Base-by-base conservation (phyloP, 2,113 vertebrate species). In the Rhabdomys dilectus region DNA sequence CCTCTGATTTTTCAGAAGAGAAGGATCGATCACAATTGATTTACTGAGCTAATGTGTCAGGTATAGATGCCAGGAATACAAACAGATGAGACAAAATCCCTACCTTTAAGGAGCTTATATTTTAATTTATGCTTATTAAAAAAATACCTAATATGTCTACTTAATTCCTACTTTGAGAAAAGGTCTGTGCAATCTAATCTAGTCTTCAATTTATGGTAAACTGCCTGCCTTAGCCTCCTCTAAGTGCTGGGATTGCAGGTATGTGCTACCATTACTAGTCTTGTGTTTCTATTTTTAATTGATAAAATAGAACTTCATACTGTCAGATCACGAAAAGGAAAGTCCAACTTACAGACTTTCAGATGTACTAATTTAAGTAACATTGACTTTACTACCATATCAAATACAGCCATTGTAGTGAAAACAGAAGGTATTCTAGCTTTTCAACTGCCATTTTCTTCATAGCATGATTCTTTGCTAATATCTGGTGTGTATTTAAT, bases 291-390 rank as follows among this genome's bases (percentile, higher is more conserved):
- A 11, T 87, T 96, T 96, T 97, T 96, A 76, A 93, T 12, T 94
- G 39, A 89, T 77, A 66, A 24, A 86, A 93, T 7, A 91, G 80
- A 96, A 72, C 7, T 56, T 95, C 48, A 81, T 77, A 93, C 21
- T 88, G 36, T 97, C 62, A 87, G 36, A 51, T 95, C 73, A 84
- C 39, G 48, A 78, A 89, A 97, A 95, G 96, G 26, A 91, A 96
- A 96, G 72, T 51, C 42, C 80, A 96, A 73, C 85, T 89, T 89
- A 89, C 8, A 90, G 39, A 93, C 76, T 48, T 34, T 94, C 81
- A 75, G 36, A 81, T 86, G 53, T 89, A 76, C 36, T 91, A 81
- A 95, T 95, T 95, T 95, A 96, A 96, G 48, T 91, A 92, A 56
- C 39, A 96, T 81, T 72, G 62, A 94, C 85, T 96, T 88, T 96